Percentiles rank a stretch among this genome's conserved stretches.
These are phyloP conservation scores for Pelobates cultripes DNA, from an alignment of 2,797 vertebrate genomes.

Conservation along the genomic window DNA sequence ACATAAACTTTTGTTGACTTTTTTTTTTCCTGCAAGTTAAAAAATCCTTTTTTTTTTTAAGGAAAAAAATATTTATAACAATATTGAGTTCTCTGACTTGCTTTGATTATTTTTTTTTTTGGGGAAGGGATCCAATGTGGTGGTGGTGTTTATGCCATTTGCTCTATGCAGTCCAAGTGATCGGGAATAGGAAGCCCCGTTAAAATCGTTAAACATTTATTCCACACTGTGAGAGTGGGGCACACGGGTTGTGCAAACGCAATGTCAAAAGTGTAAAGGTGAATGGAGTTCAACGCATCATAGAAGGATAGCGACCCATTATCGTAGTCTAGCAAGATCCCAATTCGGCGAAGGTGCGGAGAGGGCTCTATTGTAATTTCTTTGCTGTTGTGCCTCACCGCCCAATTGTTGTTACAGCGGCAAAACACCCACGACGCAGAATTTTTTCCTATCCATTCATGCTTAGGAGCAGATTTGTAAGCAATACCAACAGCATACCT, in stretches of 20 bases:
- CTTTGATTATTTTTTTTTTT: not conserved
- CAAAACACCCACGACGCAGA: slow-evolving; percentile 93
- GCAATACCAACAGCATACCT: slow-evolving; percentile 97
- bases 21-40: too few relatives aligned
- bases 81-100: not conserved
- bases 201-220: slow-evolving; percentile 94
- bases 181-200: slow-evolving; percentile 97
- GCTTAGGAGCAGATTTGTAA: slow-evolving; percentile 94
- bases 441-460: slow-evolving; percentile 97
- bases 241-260: slow-evolving; percentile 92
- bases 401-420: slow-evolving; percentile 95
- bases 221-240: slow-evolving; percentile 97
- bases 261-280: slow-evolving; percentile 93
- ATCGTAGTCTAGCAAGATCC: slow-evolving; percentile 95
- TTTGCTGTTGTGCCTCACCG: slow-evolving; percentile 92
- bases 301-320: slow-evolving; percentile 93
- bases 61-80: not conserved
- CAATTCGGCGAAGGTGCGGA: slow-evolving; percentile 89
- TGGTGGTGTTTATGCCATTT: slow-evolving; percentile 73
- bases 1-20: too few relatives aligned
- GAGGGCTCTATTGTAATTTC: slow-evolving; percentile 91
- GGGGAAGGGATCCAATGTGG: not conserved
- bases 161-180: slow-evolving; percentile 89
- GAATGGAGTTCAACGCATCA: slow-evolving; percentile 92
- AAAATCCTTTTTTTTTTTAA: not conserved